Base-by-base conservation (phyloP, 1,140 invertebrate genomes). In the Muscidifurax raptorellus region DNA sequence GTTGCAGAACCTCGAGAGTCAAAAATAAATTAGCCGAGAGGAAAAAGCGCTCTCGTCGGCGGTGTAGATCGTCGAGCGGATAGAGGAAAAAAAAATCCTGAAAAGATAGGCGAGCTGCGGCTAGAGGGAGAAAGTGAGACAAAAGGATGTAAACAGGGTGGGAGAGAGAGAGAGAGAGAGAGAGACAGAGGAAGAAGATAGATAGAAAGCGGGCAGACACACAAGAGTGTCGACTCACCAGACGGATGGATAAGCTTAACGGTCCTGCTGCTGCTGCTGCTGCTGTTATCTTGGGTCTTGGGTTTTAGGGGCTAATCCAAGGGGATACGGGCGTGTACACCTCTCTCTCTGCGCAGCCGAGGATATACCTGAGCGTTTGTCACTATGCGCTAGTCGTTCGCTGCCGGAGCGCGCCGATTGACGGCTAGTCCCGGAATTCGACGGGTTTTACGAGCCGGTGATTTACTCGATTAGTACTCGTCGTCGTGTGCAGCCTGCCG, bases 271-370 rank as follows among this genome's bases (percentile, higher is more conserved):
- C 52, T 59, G 44, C 44, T 40, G 40, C 40, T 10, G 44, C 15
- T 12, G 47, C 47, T 87, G 86, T 90, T 91, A 90, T 90, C 90
- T 88, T 64, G 47, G 86, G 71, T 89, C 86, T 40, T 7, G 87
- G 89, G 85, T 90, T 90, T 90, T 89, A 87, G 86, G 86, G 85
- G 67, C 87, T 90, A 90, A 90, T 91, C 89, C 87, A 85, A 40
- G 18, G 59, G 25, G 88, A 88, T 87, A 88, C 84, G 81, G 67
- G 67, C 78, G 86, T 88, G 59, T 87, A 85, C 69, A 13, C 25
- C 32, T 40, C n/a, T 40, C 22, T 3, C 44, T 28, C 67, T 80
- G 67, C 67, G 30, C 25, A 40, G 27, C 32, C 32, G 30, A 69
- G 28, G 67, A 9, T 87, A 86, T 89, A 89, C 84, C 86, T 77